A percentile compares a stretch with the other conserved stretches of the same genome.
phyloP scores from a whole-genome alignment of 2,113 vertebrate species.

The Isichthys henryi region DNA sequence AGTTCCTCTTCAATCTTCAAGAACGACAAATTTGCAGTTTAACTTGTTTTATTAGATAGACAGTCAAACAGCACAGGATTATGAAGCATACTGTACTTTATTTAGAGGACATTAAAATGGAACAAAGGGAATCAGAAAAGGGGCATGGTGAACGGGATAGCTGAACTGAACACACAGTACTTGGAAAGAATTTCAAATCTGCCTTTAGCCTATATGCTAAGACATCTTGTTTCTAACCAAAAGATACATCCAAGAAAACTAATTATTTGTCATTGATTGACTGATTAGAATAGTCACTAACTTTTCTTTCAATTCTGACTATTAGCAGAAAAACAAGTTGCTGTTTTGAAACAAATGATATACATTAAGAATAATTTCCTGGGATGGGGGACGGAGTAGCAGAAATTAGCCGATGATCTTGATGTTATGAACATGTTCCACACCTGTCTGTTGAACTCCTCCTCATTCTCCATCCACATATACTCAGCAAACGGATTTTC shows the following conservation, averaged over 20 bases:
- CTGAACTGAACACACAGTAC: background rate
- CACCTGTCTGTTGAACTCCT: constrained; percentile 87
- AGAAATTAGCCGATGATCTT: background rate
- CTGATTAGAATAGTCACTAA: background rate
- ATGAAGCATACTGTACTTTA: background rate
- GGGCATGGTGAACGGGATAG: background rate
- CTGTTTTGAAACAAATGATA: background rate
- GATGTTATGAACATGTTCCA: background rate
- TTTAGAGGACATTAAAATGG: background rate
- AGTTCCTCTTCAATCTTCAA: constrained; percentile 84
- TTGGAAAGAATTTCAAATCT: background rate
- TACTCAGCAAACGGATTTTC: constrained; percentile 88
- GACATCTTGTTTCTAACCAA: background rate
- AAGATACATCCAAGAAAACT: background rate
- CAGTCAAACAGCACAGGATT: background rate
- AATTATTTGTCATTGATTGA: background rate
- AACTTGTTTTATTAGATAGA: background rate
- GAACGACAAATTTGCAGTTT: background rate
- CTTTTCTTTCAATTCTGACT: background rate
- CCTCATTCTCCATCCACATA: constrained; percentile 95
- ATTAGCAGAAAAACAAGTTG: background rate
- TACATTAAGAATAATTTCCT: background rate
- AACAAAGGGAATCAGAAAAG: background rate
- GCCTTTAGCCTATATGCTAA: background rate
- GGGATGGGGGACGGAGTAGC: background rate